A percentile compares a stretch with the other conserved stretches of the same genome.
Evolutionary conservation across 2,797 vertebrate genomes (phyloP).

Genomic region (Enteromius fasciolatus): DNA sequence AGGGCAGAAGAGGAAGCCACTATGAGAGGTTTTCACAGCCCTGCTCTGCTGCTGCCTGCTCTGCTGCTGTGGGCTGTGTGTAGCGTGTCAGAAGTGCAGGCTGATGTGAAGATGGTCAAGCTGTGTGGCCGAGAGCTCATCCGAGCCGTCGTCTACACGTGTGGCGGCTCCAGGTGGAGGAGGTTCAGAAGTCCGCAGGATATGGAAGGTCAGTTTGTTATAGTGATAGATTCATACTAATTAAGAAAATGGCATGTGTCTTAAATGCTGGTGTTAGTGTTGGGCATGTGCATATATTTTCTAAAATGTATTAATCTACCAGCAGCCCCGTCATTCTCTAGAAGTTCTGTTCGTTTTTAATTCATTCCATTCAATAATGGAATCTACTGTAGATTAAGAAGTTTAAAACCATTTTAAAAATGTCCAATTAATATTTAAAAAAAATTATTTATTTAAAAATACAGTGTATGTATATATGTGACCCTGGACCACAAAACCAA

Average conservation of each 20-base stretch:
- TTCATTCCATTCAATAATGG: too few relatives aligned
- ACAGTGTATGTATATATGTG: too few relatives aligned
- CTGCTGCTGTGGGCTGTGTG: constrained; percentile 71
- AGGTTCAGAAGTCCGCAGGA: constrained; percentile 69
- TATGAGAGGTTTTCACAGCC: constrained; percentile 64
- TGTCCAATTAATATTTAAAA: not conserved
- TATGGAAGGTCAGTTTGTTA: constrained; percentile 70
- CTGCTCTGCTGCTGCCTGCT: constrained; percentile 61
- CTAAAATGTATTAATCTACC: not conserved
- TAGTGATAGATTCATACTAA: not conserved
- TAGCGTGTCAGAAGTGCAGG: constrained; percentile 60
- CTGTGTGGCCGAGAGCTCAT: constrained; percentile 81
- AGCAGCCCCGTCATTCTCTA: not conserved
- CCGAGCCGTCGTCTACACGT: constrained; percentile 82
- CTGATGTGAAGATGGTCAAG: constrained; percentile 74
- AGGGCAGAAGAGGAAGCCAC: constrained; percentile 43
- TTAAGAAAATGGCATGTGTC: not conserved
- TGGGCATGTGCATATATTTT: not conserved
- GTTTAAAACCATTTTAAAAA: not conserved
- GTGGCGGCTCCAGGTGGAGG: constrained; percentile 84
- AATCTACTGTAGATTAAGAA: not conserved
- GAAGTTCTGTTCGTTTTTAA: not conserved
- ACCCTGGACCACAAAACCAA: too few relatives aligned
- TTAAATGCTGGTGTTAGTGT: not conserved
- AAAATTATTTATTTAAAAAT: not conserved